Base-by-base conservation (phyloP, 2,888 invertebrate species). In the Nephrotoma guestfalica region DNA sequence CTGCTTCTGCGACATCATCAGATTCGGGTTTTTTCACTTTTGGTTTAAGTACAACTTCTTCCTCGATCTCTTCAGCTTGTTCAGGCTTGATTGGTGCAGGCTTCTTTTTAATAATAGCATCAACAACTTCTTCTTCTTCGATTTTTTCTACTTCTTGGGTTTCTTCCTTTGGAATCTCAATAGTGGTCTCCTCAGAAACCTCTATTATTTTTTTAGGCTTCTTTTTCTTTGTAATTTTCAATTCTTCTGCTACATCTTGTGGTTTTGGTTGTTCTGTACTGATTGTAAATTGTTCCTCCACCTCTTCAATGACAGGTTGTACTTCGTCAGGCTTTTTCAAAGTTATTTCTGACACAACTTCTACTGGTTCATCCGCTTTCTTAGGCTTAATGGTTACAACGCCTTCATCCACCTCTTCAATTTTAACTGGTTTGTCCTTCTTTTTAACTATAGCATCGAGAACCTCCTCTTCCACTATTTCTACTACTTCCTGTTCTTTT, bases 1-100 rank as follows among this genome's bases (percentile, higher is more conserved):
- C 86, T 11, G 89, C 89, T 89, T 91, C 89, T 86, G 88, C 87
- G 87, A 89, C 88, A 88, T 90, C 89, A 87, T 90, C 90, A 87
- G 86, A 0, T 71, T 88, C 88, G 88, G 87, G 87, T 87, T 89
- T 88, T 83, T 83, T 11, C 11, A 5, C 83, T 41, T 41, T 41
- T 41, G 84, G 41, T 86, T 89, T 88, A 15, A 84, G 2, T 13
- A n/a, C 5, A 6, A 57, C 47, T 86, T 89, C 90, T 40, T 86
- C 85, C 4, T 87, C 87, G 4, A 57, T 18, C 86, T 85, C 85
- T 41, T 85, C 85, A 85, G 45, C 15, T 43, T 15, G 86, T 87
- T n/a, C 41, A n/a, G 84, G n/a, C 6, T 87, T 88, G 86, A 40
- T 86, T 87, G 86, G 87, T 86, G 0, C 87, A 45, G 86, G 15